Evolutionary conservation across 2,113 vertebrate species (phyloP).

Genomic region (Epinephelus fuscoguttatus): DNA sequence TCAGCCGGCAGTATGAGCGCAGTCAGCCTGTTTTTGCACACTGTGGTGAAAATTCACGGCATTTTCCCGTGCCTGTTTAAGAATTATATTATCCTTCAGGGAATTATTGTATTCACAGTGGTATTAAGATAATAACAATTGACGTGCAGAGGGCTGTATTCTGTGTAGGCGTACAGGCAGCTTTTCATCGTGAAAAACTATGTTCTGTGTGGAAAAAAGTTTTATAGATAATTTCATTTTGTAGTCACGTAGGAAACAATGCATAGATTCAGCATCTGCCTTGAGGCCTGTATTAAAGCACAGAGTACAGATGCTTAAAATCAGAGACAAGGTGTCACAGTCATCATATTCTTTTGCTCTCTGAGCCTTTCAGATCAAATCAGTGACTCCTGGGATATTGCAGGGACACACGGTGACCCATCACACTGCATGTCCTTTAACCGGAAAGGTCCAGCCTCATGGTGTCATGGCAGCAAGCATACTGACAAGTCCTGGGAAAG

Average conservation of each 20-base stretch:
- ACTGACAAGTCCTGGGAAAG: slow-evolving; percentile 5
- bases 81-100: slow-evolving; percentile 54
- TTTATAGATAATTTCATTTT: background rate
- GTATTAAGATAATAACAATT: slow-evolving; percentile 65
- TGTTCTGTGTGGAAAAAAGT: slow-evolving; percentile 33
- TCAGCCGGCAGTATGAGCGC: slow-evolving; percentile 46
- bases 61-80: slow-evolving; percentile 57
- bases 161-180: slow-evolving; percentile 7
- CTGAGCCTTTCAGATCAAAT: slow-evolving; percentile 10
- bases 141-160: slow-evolving; percentile 9
- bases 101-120: slow-evolving; percentile 59
- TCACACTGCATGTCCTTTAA: slow-evolving; percentile 19
- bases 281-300: background rate
- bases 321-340: slow-evolving; percentile 18
- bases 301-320: slow-evolving; percentile 13
- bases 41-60: slow-evolving; percentile 59
- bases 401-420: slow-evolving; percentile 4
- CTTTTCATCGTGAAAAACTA: background rate
- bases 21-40: slow-evolving; percentile 65
- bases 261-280: background rate
- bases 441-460: background rate
- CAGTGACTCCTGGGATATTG: background rate
- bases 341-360: background rate
- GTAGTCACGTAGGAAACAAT: background rate
- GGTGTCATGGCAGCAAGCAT: background rate